Base-by-base conservation (phyloP, 2,888 invertebrate genomes). In the Bibio marci region DNA sequence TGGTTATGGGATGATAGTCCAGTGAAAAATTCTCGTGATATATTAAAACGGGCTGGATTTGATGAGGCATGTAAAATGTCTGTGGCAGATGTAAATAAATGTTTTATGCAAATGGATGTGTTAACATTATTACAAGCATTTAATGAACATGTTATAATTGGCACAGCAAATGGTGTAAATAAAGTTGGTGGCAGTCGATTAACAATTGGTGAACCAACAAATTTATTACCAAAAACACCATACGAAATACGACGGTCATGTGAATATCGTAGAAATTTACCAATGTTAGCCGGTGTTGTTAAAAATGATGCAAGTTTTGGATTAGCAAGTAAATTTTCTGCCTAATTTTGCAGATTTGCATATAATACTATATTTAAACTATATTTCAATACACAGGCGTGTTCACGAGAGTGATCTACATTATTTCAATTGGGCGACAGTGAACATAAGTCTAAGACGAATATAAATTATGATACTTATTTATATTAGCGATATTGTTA, bases 1-100 rank as follows among this genome's bases (percentile, higher is more conserved):
- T 70, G 69, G 67, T 64, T 64, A 1, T 53, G 63, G 4, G 64
- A 64, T 43, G 46, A 46, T 5, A 45, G 62, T 39, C 62, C 66
- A 2, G 40, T 49, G 4, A 43, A 42, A 8, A 57, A 58, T 41
- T 57, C 63, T 1, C 46, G 49, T 19, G 56, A 52, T n/a, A 59
- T 66, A 36, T 61, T 61, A 1, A 49, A 51, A 14, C 45, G 54
- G 6, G 57, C 58, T 4, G 57, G 55, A 19, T n/a, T n/a, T n/a
- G n/a, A n/a, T n/a, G n/a, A n/a, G n/a, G n/a, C n/a, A n/a, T n/a
- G n/a, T n/a, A n/a, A n/a, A n/a, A n/a, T n/a, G n/a, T n/a, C 55
- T 39, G 32, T 54, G 14, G 49, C 53, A 0, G 47, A 53, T 1
- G 47, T 66, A 10, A 55, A 58, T 39, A 50, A 51, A 32, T 63